Conservation (phyloP, 30 jellyfish, hydroid and myxozoan species). For the Aurelia sp. region DNA sequence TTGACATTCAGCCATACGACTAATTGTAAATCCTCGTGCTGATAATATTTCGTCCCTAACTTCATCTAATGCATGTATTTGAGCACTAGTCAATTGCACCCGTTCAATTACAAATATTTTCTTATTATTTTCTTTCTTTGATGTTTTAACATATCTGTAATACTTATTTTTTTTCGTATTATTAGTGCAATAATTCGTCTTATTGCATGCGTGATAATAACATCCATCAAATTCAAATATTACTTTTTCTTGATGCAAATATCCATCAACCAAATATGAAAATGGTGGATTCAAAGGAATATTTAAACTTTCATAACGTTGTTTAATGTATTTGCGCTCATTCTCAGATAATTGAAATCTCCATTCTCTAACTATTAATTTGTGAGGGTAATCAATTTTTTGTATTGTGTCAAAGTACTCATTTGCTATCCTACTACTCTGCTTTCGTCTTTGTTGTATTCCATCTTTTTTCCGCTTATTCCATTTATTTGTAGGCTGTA, state of each 20-base stretch:
- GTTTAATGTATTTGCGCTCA: neutral
- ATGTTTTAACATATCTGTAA: neutral
- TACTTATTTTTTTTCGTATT: neutral
- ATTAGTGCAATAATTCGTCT: neutral
- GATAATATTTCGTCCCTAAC: neutral
- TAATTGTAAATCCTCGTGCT: neutral
- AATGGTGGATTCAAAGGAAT: neutral
- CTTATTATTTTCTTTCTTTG: neutral
- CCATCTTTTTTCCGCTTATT: no score
- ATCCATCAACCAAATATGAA: neutral
- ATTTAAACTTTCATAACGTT: neutral
- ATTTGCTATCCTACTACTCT: neutral
- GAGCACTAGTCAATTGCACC: neutral
- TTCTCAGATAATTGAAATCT: neutral
- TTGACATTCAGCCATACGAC: neutral
- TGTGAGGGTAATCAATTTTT: neutral
- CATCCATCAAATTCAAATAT: conserved; percentile 22
- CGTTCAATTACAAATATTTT: no score
- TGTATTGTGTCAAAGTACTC: neutral
- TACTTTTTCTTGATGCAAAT: neutral
- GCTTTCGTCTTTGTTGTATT: no score
- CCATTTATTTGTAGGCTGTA: no score
- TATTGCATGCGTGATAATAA: conserved; percentile 10
- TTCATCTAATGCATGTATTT: neutral
- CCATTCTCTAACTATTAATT: neutral